These are phyloP conservation scores for Cercopithecus mona DNA, from an alignment of 2,113 vertebrate species.

Conservation along the genomic window DNA sequence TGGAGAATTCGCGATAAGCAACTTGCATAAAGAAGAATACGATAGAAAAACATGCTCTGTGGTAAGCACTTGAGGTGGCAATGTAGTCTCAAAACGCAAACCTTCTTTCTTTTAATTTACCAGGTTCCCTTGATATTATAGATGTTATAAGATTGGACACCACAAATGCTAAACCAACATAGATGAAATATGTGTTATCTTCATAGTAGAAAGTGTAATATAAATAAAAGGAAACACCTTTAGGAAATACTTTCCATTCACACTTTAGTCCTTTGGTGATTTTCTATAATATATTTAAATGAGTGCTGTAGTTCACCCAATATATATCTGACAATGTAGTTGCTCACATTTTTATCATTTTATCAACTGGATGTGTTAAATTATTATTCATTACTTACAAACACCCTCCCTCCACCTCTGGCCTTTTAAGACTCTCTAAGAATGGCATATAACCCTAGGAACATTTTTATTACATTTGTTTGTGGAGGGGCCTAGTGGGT, in stretches of 20 bases:
- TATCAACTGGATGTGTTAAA: not conserved
- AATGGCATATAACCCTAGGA: not conserved
- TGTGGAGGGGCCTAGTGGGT: not conserved
- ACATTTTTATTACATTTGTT: not conserved
- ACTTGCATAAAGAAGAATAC: conserved; percentile 22
- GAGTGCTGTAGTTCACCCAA: not conserved
- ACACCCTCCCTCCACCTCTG: not conserved
- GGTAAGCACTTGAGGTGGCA: conserved; percentile 15
- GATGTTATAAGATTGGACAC: conserved; percentile 21
- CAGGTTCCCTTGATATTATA: not conserved
- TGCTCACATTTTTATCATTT: not conserved
- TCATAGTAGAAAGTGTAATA: not conserved
- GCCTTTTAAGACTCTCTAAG: not conserved
- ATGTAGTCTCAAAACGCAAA: not conserved
- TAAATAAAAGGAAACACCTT: conserved; percentile 34
- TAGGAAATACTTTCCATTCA: not conserved
- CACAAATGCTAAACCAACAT: conserved; percentile 21
- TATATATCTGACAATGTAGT: not conserved
- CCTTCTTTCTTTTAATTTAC: conserved; percentile 33
- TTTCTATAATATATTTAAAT: conserved; percentile 37
- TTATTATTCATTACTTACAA: not conserved
- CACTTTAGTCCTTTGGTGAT: not conserved
- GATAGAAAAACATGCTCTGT: not conserved
- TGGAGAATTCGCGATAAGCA: conserved; percentile 56
- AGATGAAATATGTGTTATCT: not conserved